A percentile compares a stretch with the other conserved stretches of the same genome.
phyloP scores from a whole-genome alignment of 2,113 vertebrate species.

The Gracilinanus agilis region DNA sequence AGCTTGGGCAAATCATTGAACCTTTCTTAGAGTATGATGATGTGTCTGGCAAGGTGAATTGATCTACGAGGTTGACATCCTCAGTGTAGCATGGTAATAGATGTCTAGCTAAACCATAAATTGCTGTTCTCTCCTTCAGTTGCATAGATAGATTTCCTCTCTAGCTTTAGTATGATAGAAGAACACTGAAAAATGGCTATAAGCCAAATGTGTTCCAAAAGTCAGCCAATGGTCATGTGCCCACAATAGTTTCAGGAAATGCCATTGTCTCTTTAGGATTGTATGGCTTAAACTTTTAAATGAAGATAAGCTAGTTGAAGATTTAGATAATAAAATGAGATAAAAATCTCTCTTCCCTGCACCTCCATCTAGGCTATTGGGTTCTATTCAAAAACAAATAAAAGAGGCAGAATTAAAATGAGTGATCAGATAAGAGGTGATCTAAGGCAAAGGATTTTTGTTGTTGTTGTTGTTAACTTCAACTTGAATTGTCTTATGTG shows the following conservation, averaged over 20 bases:
- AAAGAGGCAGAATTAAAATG: conserved; percentile 23
- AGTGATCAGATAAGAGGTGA: conserved; percentile 33
- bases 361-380: conserved; percentile 24
- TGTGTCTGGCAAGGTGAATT: neutral
- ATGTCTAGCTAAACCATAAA: conserved; percentile 1
- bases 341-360: neutral
- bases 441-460: conserved; percentile 3
- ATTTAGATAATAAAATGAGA: conserved; percentile 29
- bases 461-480: conserved; percentile 42
- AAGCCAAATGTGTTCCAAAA: neutral
- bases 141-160: neutral
- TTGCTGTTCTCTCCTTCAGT: neutral
- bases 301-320: conserved; percentile 36
- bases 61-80: neutral
- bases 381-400: conserved; percentile 30
- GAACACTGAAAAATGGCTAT: conserved; percentile 17
- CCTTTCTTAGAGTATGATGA: neutral
- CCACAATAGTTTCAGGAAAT: neutral
- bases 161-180: neutral
- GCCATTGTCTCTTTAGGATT: conserved; percentile 16
- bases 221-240: neutral
- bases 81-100: neutral
- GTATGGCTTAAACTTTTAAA: conserved; percentile 50
- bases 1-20: neutral
- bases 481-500: conserved; percentile 41